Evolutionary conservation across 2,797 vertebrate genomes (phyloP).

Genomic region (Anguilla obscura): DNA sequence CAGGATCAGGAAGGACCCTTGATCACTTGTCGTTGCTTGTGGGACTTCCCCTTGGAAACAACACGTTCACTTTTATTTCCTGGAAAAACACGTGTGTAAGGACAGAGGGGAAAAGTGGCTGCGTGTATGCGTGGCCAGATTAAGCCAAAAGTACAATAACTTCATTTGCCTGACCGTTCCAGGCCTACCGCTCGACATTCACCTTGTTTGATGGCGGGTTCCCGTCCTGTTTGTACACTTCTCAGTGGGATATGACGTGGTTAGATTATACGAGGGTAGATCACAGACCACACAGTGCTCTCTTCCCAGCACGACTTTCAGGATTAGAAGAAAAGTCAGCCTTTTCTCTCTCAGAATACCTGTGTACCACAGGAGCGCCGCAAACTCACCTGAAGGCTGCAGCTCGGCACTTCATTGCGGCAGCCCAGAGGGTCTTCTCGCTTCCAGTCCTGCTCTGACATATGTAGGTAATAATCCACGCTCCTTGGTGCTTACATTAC

Average conservation of each 20-base stretch:
- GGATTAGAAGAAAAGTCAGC: slow-evolving; percentile 10
- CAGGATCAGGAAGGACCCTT: not conserved
- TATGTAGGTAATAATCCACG: not conserved
- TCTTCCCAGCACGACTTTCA: not conserved
- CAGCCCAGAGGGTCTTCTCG: slow-evolving; percentile 3
- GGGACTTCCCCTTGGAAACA: not conserved
- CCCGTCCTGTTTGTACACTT: not conserved
- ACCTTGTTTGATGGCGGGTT: not conserved
- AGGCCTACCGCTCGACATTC: not conserved
- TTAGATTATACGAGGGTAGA: slow-evolving; percentile 13
- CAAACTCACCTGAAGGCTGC: slow-evolving; percentile 11
- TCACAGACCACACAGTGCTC: slow-evolving; percentile 15
- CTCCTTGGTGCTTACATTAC: not conserved
- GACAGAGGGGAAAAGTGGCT: not conserved
- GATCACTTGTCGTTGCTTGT: not conserved
- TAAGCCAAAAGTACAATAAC: not conserved
- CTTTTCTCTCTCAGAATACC: slow-evolving; percentile 4
- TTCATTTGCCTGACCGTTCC: not conserved
- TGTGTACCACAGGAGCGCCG: not conserved
- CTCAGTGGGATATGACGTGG: not conserved
- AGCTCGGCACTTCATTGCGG: slow-evolving; percentile 5
- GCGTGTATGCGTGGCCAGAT: not conserved
- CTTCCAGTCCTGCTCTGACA: not conserved
- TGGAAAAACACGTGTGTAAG: not conserved
- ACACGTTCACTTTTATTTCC: not conserved